phyloP scores from a whole-genome alignment of 2,797 vertebrate genomes.

The Zenarchopterus dispar region DNA sequence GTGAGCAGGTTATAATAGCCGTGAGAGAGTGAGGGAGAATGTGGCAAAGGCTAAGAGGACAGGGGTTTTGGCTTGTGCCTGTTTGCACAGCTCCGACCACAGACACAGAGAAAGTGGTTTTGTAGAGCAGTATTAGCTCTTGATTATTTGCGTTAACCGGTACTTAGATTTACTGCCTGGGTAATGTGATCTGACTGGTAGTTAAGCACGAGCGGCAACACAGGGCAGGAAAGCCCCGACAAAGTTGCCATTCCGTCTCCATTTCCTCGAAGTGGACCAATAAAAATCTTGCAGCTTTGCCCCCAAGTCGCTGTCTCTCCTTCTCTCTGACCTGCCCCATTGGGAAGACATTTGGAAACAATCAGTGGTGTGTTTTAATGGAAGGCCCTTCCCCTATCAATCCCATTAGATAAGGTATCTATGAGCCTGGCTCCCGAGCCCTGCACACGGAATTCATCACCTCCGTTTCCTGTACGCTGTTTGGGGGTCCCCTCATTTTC shows the following conservation, averaged over 20 bases:
- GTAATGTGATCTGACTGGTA: conserved; percentile 80
- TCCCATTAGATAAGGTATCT: conserved; percentile 92
- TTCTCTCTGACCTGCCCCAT: conserved; percentile 65
- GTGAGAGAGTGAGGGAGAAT: conserved; percentile 42
- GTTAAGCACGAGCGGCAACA: conserved; percentile 82
- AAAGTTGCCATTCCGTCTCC: conserved; percentile 72
- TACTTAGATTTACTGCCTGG: conserved; percentile 79
- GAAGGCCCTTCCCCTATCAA: conserved; percentile 71
- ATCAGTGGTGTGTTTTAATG: conserved; percentile 91
- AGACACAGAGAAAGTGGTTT: conserved; percentile 75
- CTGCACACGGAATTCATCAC: conserved; percentile 93
- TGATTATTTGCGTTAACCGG: conserved; percentile 79
- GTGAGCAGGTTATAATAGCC: conserved; percentile 43
- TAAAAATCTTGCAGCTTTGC: conserved; percentile 77
- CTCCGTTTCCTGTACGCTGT: conserved; percentile 89
- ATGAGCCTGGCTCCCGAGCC: conserved; percentile 77
- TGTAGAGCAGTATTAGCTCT: conserved; percentile 74
- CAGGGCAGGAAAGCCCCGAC: conserved; percentile 72
- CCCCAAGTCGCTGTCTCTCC: conserved; percentile 62
- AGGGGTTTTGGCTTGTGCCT: conserved; percentile 51
- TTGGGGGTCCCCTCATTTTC: conserved; percentile 86
- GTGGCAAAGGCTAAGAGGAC: conserved; percentile 52
- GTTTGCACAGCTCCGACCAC: conserved; percentile 72
- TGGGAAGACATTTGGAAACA: conserved; percentile 93
- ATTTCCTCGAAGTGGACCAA: conserved; percentile 78